Percentiles rank a stretch among this genome's conserved stretches.
phyloP scores from a whole-genome alignment of 2,113 vertebrate species.

The Camelus bactrianus region DNA sequence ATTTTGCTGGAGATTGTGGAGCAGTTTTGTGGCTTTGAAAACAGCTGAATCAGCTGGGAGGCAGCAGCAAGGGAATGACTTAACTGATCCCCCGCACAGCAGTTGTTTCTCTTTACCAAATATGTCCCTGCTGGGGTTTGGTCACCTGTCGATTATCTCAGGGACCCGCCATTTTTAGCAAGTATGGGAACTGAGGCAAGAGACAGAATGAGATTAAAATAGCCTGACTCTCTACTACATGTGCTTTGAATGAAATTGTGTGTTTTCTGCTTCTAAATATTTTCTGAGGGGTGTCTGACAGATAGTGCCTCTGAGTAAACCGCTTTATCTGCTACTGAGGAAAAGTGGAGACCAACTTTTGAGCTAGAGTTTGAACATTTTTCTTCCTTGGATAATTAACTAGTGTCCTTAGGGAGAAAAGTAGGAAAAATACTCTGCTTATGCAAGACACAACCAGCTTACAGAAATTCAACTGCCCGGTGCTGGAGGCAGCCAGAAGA shows the following conservation, averaged over 20 bases:
- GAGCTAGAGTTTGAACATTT: not conserved
- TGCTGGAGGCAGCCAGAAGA: too few species aligned
- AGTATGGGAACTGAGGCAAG: not conserved
- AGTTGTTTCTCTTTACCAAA: not conserved
- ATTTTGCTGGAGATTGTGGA: not conserved
- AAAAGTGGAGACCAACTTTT: not conserved
- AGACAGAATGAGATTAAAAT: not conserved
- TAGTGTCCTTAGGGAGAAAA: not conserved
- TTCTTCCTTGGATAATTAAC: constrained; percentile 44
- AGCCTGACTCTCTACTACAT: not conserved
- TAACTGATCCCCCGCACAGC: not conserved
- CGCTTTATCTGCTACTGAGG: not conserved
- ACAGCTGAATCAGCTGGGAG: constrained; percentile 10
- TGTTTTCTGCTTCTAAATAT: not conserved
- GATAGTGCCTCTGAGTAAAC: not conserved
- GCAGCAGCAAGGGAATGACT: not conserved
- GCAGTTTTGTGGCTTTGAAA: constrained; percentile 48
- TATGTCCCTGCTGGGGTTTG: not conserved
- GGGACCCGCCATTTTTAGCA: not conserved
- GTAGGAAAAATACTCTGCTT: not conserved
- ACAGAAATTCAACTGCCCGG: rapidly evolving
- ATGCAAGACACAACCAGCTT: not conserved
- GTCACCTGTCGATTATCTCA: not conserved
- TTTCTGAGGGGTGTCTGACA: not conserved
- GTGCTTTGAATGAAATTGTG: not conserved